Conservation (phyloP, 2,888 invertebrate genomes). For the Cryptosula pallasiana region DNA sequence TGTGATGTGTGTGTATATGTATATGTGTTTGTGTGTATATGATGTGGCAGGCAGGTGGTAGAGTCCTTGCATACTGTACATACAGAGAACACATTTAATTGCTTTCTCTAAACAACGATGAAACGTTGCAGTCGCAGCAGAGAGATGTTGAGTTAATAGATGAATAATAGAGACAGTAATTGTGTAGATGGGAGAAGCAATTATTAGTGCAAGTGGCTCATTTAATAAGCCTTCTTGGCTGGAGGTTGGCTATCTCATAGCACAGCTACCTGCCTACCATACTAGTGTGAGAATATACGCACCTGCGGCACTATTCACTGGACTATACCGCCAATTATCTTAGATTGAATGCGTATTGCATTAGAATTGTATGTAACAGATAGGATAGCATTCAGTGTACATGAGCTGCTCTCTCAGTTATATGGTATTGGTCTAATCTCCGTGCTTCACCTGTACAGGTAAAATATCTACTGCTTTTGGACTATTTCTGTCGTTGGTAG, state of each 20-base stretch:
- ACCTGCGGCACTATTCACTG: not conserved
- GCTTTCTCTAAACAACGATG: not conserved
- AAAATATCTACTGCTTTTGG: too few relatives aligned
- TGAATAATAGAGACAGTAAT: slow-evolving; percentile 4
- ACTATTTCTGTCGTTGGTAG: too few relatives aligned
- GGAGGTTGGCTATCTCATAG: not conserved
- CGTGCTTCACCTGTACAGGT: too few relatives aligned
- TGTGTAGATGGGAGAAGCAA: not conserved
- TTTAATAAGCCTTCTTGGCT: not conserved
- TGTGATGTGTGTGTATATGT: not conserved
- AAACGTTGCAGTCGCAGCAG: slow-evolving; percentile 1
- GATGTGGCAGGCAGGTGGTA: not conserved
- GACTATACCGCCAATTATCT: not conserved
- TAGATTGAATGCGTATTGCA: too few relatives aligned
- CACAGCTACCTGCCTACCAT: too few relatives aligned
- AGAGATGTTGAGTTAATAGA: slow-evolving; percentile 4
- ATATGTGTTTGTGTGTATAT: not conserved
- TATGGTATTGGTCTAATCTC: too few relatives aligned
- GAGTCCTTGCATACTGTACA: slow-evolving; percentile 6
- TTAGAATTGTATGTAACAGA: too few relatives aligned
- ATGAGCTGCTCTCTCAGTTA: too few relatives aligned
- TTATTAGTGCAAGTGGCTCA: not conserved
- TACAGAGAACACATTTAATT: not conserved
- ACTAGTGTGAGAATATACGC: not conserved
- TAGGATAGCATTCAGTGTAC: too few relatives aligned